A percentile compares a stretch with the other conserved stretches of the same genome.
phyloP scores from a whole-genome alignment of 2,888 invertebrate species.

The Griposia aprilina region DNA sequence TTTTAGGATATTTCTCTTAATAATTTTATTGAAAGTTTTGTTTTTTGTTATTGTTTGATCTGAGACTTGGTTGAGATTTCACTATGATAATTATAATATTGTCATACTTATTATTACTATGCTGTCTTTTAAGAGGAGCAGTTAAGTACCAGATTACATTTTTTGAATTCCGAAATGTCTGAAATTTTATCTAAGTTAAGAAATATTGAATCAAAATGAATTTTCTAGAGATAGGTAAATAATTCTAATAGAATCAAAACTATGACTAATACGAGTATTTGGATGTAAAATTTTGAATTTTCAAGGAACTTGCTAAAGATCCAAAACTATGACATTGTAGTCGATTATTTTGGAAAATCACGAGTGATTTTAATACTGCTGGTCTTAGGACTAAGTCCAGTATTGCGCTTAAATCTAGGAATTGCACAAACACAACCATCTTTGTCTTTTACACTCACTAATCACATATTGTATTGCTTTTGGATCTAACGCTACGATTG shows the following conservation, averaged over 20 bases:
- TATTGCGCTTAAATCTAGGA: conserved; percentile 82
- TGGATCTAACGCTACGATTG: conserved; percentile 70
- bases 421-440: conserved; percentile 90
- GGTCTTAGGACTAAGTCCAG: conserved; percentile 80
- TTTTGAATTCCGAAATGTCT: conserved; percentile 27
- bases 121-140: conserved; percentile 19
- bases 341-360: conserved; percentile 50
- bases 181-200: conserved; percentile 15
- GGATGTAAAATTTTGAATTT: conserved; percentile 42
- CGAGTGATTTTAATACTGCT: conserved; percentile 61
- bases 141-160: conserved; percentile 49
- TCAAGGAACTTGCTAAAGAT: conserved; percentile 33
- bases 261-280: conserved; percentile 39
- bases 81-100: conserved; percentile 32
- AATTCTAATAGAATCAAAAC: conserved; percentile 39
- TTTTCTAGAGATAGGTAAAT: conserved; percentile 31
- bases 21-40: conserved; percentile 26
- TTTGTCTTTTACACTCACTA: conserved; percentile 87
- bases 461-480: conserved; percentile 89
- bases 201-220: conserved; percentile 30
- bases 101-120: conserved; percentile 37
- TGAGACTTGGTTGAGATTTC: background rate
- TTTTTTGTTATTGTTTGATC: background rate
- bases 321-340: conserved; percentile 17
- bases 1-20: conserved; percentile 22